These are phyloP conservation scores for Erpornis zantholeuca DNA, from an alignment of 2,113 vertebrate genomes.

Conservation along the genomic window DNA sequence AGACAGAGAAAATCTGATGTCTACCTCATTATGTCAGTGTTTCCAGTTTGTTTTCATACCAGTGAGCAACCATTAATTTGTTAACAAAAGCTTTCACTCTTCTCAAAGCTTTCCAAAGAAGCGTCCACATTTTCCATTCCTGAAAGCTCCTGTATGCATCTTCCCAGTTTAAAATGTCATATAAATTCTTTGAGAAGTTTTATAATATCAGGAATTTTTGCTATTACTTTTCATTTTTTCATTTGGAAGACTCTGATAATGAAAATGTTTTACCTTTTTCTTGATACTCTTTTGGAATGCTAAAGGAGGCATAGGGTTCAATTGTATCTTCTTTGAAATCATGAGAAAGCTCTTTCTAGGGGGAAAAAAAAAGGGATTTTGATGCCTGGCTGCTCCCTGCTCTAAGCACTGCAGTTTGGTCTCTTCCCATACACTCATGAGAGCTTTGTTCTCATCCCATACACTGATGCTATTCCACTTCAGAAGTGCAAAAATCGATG, in stretches of 20 bases:
- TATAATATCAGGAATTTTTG: not conserved
- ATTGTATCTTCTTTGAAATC: not conserved
- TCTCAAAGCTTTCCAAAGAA: not conserved
- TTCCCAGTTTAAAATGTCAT: not conserved
- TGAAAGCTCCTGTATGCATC: not conserved
- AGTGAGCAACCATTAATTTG: not conserved
- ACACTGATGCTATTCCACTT: not conserved
- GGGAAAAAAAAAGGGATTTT: not conserved
- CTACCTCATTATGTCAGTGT: not conserved
- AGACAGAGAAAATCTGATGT: not conserved
- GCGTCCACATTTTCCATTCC: not conserved
- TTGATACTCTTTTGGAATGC: not conserved
- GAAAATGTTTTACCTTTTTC: not conserved
- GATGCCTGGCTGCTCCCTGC: not conserved
- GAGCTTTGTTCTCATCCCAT: not conserved
- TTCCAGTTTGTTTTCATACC: not conserved
- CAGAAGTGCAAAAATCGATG: not conserved
- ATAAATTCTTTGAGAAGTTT: not conserved
- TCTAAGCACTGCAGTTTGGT: not conserved
- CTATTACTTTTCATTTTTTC: not conserved
- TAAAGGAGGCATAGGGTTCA: not conserved
- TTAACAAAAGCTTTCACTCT: not conserved
- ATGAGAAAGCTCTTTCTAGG: not conserved
- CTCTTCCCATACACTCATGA: not conserved
- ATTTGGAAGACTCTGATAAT: not conserved